Conservation (phyloP, 2,797 vertebrate species). For the Enteromius treurensis region DNA sequence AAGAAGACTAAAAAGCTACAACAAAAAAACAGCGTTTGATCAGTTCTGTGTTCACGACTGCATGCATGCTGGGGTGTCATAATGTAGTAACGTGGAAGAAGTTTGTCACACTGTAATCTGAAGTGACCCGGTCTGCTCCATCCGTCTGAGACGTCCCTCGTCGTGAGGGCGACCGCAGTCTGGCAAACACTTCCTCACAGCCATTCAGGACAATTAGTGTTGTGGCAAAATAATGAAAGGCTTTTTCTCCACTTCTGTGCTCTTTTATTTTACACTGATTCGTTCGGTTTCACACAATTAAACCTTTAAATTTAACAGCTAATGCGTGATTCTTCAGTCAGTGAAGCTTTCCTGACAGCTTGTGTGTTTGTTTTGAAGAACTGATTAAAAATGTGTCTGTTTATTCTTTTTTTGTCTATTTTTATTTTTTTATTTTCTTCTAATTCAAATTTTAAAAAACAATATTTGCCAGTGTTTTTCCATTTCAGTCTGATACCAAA, state of each 20-base stretch:
- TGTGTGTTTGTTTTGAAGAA: background rate
- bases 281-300: constrained; percentile 54
- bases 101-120: background rate
- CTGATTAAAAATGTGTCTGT: too few species aligned
- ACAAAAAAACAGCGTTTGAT: too few species aligned
- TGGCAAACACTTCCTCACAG: constrained; percentile 51
- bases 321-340: background rate
- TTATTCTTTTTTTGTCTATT: too few species aligned
- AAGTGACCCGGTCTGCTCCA: background rate
- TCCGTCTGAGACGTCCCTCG: constrained; percentile 33
- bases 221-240: constrained; percentile 66
- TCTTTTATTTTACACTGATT: constrained; percentile 56
- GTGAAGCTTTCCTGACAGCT: background rate
- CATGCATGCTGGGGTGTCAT: background rate
- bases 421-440: too few species aligned
- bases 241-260: constrained; percentile 53
- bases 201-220: constrained; percentile 65
- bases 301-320: constrained; percentile 58
- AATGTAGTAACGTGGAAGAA: background rate
- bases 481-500: background rate
- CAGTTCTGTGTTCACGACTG: background rate
- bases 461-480: too few species aligned
- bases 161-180: constrained; percentile 61
- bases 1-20: background rate
- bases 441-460: too few species aligned